Percentiles rank a stretch among this genome's conserved stretches.
phyloP scores from a whole-genome alignment of 1,140 invertebrate species.

The Trachymyrmex septentrionalis region DNA sequence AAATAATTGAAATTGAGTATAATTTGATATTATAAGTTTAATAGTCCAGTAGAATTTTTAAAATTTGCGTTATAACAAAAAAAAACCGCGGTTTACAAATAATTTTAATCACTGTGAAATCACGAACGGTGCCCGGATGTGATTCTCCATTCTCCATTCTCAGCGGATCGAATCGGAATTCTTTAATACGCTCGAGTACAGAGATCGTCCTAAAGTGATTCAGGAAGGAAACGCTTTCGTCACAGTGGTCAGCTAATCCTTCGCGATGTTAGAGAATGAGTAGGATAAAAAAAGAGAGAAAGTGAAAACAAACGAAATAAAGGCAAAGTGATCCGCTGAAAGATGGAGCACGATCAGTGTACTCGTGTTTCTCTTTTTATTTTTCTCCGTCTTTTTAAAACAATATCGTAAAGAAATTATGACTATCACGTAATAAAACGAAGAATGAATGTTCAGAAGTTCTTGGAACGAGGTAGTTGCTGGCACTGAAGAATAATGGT shows the following conservation, averaged over 20 bases:
- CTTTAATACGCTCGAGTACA: background rate
- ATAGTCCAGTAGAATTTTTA: background rate
- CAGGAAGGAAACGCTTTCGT: slow-evolving; percentile 73
- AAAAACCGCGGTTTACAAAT: background rate
- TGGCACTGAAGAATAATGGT: background rate
- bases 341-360: background rate
- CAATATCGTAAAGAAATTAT: background rate
- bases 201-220: slow-evolving; percentile 57
- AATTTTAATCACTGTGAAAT: slow-evolving; percentile 10
- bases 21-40: too few relatives aligned
- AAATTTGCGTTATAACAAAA: too few relatives aligned
- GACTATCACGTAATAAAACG: background rate
- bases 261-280: slow-evolving; percentile 60
- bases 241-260: slow-evolving; percentile 51
- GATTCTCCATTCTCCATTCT: background rate
- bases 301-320: slow-evolving; percentile 29
- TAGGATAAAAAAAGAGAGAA: background rate
- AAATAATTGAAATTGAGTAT: too few relatives aligned
- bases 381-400: slow-evolving; percentile 6
- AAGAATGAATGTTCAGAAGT: background rate
- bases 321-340: slow-evolving; percentile 21
- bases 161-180: slow-evolving; percentile 4
- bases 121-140: background rate
- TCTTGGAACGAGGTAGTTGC: background rate
- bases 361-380: slow-evolving; percentile 11